These are phyloP conservation scores for Tubulanus polymorphus DNA, from an alignment of 2,888 invertebrate genomes.

Conservation along the genomic window DNA sequence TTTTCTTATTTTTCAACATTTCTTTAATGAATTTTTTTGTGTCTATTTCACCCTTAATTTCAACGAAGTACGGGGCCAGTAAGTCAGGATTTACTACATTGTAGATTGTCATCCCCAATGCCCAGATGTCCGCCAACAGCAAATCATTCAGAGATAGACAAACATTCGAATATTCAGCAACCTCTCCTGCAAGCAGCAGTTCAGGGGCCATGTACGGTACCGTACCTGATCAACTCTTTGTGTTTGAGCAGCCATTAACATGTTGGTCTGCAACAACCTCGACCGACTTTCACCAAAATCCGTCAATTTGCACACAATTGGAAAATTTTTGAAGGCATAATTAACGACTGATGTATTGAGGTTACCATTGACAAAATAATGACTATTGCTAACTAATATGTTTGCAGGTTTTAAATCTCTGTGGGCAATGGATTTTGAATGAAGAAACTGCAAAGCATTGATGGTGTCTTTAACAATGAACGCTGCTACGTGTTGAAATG, in stretches of 20 bases:
- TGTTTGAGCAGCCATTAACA: background rate
- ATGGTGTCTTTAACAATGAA: background rate
- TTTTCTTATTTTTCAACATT: background rate
- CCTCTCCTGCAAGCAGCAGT: background rate
- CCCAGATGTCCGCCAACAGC: background rate
- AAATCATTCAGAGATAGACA: background rate
- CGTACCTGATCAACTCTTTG: background rate
- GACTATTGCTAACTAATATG: background rate
- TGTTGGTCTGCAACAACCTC: background rate
- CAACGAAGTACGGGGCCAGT: background rate
- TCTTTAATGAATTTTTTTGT: background rate
- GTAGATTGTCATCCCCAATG: background rate
- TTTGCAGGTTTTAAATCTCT: slow-evolving; percentile 1
- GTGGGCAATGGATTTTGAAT: background rate
- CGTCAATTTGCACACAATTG: background rate
- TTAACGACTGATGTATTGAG: too few relatives aligned
- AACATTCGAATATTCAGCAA: too few relatives aligned
- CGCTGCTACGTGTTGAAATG: background rate
- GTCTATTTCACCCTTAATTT: background rate
- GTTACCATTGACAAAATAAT: too few relatives aligned
- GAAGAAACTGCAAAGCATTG: background rate
- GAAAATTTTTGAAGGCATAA: background rate
- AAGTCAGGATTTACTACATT: background rate
- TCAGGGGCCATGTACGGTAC: background rate
- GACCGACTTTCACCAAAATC: background rate